Base-by-base conservation (phyloP, 2,888 invertebrate genomes). In the Brassicogethes aeneus region DNA sequence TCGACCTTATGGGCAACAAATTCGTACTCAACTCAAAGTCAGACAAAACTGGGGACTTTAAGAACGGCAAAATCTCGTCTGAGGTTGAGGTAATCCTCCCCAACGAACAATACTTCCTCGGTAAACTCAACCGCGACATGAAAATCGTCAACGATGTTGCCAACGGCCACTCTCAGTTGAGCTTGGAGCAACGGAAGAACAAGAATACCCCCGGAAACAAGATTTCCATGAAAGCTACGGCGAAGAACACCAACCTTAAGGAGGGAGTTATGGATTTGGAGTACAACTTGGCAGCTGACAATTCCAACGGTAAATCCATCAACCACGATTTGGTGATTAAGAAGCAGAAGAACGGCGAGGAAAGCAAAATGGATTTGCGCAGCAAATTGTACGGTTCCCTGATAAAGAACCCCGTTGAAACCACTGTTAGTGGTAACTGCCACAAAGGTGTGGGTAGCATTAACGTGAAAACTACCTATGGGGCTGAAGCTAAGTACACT, bases 61-160 rank as follows among this genome's bases (percentile, higher is more conserved):
- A 61, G 3, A 63, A 71, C 2, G 76, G 76, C 0, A 60, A 72
- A 29, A 42, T 66, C 0, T 64, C 65, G 7, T 70, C 70, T 2
- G 70, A 70, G 31, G 43, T 69, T 1, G 76, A 76, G 17, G 12
- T 76, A 0, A 72, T 70, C 17, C 44, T 81, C 1, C 75, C 76
- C 1, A 69, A 64, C 40, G 69, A 71, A 1, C 63, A 70, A 16
- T 70, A 71, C 36, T 38, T 75, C n/a, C 57, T 62, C 5, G 61
- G 60, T 3, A 72, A 70, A 42, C 41, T 62, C 1, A 62, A 68
- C 36, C 64, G 68, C 15, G 61, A 56, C 1, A 31, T 58, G 15
- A 55, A 56, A n/a, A 40, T 42, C 3, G 55, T 48, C 2, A 60
- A 63, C 13, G 58, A 56, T 2, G 38, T 62, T 2, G 37, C 50